Evolutionary conservation across 2,797 vertebrate genomes (phyloP).

Genomic region (Otus scops): DNA sequence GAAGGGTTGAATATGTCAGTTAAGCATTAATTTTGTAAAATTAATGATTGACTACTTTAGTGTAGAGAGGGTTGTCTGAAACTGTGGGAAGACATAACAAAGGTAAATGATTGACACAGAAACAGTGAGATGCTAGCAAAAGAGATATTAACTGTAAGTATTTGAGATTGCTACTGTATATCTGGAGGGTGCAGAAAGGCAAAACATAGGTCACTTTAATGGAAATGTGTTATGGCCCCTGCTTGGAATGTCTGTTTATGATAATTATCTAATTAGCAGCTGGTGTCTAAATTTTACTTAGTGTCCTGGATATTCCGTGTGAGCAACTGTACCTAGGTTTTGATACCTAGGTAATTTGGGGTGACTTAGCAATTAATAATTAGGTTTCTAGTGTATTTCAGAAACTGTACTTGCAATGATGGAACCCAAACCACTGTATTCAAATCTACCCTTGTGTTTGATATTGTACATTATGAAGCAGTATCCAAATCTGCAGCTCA

Average conservation of each 20-base stretch:
- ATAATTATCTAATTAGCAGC: not conserved
- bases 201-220: not conserved
- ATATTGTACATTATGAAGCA: fast-evolving
- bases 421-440: not conserved
- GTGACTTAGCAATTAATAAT: not conserved
- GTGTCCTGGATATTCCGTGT: not conserved
- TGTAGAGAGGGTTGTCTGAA: not conserved
- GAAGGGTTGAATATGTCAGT: not conserved
- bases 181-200: not conserved
- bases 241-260: not conserved
- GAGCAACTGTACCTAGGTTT: not conserved
- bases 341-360: not conserved
- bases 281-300: not conserved
- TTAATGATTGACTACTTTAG: not conserved
- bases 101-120: not conserved
- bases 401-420: not conserved
- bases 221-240: not conserved
- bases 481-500: not conserved
- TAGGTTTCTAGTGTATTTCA: not conserved
- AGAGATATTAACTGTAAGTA: not conserved
- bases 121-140: not conserved
- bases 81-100: not conserved
- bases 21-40: not conserved
- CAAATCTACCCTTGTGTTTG: not conserved
- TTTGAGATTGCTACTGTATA: not conserved